Conservation (phyloP, 2,888 invertebrate species). For the Deroplatys truncata region DNA sequence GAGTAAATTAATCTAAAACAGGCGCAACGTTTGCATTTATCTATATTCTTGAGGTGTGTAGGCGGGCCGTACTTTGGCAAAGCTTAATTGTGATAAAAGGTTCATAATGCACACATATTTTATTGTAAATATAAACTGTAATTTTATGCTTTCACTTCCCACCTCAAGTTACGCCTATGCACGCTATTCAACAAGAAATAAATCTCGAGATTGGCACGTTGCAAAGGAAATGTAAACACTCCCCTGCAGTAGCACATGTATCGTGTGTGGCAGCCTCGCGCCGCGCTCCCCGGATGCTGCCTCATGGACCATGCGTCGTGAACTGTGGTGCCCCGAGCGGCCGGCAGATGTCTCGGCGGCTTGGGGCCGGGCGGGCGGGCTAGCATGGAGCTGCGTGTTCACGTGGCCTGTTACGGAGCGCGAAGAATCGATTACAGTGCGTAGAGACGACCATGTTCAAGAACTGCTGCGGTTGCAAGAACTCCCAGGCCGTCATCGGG, state of each 20-base stretch:
- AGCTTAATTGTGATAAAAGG: too few relatives aligned
- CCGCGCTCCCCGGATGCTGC: not conserved
- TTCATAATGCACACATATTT: too few relatives aligned
- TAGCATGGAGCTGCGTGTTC: not conserved
- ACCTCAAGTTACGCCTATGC: too few relatives aligned
- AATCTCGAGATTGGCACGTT: too few relatives aligned
- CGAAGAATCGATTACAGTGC: not conserved
- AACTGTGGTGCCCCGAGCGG: not conserved
- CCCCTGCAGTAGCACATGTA: not conserved
- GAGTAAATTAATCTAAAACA: too few relatives aligned
- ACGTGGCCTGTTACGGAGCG: not conserved
- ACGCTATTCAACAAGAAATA: too few relatives aligned
- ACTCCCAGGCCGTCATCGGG: constrained; percentile 15
- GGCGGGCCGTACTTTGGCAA: too few relatives aligned
- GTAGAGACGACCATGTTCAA: constrained; percentile 25
- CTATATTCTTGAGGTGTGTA: too few relatives aligned
- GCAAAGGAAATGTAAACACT: not conserved
- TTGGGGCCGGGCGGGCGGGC: not conserved
- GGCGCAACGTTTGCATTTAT: too few relatives aligned
- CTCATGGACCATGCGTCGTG: constrained; percentile 10
- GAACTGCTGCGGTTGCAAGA: constrained; percentile 33
- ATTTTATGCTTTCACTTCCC: too few relatives aligned
- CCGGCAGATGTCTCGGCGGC: constrained; percentile 18
- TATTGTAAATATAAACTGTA: too few relatives aligned
- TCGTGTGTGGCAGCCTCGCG: not conserved